Conservation (phyloP, 1,140 invertebrate genomes). For the Diorhabda elongata region DNA sequence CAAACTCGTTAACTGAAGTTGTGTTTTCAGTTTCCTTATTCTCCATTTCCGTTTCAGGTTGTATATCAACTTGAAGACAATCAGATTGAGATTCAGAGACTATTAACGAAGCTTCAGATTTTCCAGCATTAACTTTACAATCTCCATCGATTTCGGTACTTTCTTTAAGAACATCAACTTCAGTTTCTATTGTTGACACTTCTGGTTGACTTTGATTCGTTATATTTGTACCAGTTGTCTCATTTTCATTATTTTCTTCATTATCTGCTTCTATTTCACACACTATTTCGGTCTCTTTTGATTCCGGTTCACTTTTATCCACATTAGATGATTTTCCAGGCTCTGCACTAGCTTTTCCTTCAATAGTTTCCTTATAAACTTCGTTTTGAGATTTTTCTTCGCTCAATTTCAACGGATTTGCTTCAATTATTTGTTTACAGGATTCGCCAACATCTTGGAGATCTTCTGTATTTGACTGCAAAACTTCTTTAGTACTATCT, state of each 20-base stretch:
- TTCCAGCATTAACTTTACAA: too few relatives aligned
- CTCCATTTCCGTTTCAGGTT: too few relatives aligned
- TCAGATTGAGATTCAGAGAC: too few relatives aligned
- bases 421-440: conserved; percentile 1
- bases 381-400: not conserved
- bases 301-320: not conserved
- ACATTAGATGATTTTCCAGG: too few relatives aligned
- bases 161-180: too few relatives aligned
- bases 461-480: not conserved
- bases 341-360: not conserved
- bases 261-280: not conserved
- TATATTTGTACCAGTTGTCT: not conserved
- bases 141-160: too few relatives aligned
- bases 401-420: too few relatives aligned
- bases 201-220: not conserved
- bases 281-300: not conserved
- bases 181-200: not conserved
- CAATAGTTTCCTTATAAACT: conserved; percentile 7
- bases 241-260: not conserved
- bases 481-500: conserved; percentile 3
- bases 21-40: too few relatives aligned
- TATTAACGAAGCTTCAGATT: too few relatives aligned
- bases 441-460: not conserved
- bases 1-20: too few relatives aligned
- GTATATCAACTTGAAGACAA: too few relatives aligned